Percentiles rank a stretch among this genome's conserved stretches.
Conservation (phyloP, 2,113 vertebrate genomes). For the Myodes glareolus region DNA sequence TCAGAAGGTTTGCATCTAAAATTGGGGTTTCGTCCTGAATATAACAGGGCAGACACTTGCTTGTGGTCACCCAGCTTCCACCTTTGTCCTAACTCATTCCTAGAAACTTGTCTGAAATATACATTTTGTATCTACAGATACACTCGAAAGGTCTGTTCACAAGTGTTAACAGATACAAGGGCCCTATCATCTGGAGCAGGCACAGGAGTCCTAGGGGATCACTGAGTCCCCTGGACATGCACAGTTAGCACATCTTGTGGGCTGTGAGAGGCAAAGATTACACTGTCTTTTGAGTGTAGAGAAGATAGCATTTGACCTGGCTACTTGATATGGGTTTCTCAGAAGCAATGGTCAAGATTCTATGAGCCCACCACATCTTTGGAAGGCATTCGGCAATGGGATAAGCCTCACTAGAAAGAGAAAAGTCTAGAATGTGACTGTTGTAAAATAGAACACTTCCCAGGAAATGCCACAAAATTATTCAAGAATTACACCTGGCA, state of each 20-base stretch:
- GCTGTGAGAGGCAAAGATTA: slow-evolving; percentile 12
- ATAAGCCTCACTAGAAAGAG: background rate
- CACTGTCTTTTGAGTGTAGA: slow-evolving; percentile 1
- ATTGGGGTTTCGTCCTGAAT: background rate
- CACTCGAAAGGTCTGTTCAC: slow-evolving; percentile 37
- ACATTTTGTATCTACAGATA: slow-evolving; percentile 38
- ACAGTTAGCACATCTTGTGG: background rate
- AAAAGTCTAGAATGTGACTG: background rate
- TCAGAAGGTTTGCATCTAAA: background rate
- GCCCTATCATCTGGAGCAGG: slow-evolving; percentile 30
- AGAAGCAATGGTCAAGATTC: background rate
- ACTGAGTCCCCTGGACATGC: background rate
- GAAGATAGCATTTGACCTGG: background rate
- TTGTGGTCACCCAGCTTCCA: background rate
- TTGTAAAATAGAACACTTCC: background rate
- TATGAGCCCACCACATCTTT: background rate
- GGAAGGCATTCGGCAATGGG: background rate
- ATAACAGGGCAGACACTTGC: background rate
- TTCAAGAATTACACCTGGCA: background rate
- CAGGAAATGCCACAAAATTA: background rate
- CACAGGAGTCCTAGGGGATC: background rate
- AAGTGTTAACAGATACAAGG: slow-evolving; percentile 29
- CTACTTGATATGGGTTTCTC: background rate
- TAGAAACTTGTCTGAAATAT: slow-evolving; percentile 10
- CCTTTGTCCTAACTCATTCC: slow-evolving; percentile 5